Conservation (phyloP, 2,113 vertebrate species). For the Lagopus muta region DNA sequence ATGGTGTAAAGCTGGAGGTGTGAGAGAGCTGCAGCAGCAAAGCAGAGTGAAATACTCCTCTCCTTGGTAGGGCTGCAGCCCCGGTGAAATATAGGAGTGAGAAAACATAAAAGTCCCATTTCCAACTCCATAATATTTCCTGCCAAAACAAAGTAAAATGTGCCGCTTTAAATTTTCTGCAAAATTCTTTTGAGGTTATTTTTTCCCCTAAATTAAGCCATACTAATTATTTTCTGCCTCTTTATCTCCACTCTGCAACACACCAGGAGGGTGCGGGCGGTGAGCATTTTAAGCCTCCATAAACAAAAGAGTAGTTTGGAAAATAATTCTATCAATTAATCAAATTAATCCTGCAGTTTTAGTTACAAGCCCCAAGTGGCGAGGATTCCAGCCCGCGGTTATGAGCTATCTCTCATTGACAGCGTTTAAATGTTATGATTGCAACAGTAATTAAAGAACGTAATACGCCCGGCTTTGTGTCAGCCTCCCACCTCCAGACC, state of each 20-base stretch:
- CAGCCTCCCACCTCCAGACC: background rate
- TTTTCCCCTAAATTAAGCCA: conserved; percentile 77
- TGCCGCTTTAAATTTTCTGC: conserved; percentile 65
- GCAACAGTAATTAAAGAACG: conserved; percentile 70
- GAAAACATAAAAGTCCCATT: conserved; percentile 55
- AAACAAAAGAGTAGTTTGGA: conserved; percentile 80
- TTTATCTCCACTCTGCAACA: conserved; percentile 79
- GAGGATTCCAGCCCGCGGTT: conserved; percentile 67
- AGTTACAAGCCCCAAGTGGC: conserved; percentile 81
- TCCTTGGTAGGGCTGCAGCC: background rate
- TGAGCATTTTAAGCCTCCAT: conserved; percentile 75
- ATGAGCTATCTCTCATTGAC: conserved; percentile 73
- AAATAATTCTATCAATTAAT: conserved; percentile 84
- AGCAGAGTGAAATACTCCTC: conserved; percentile 3
- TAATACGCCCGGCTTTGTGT: conserved; percentile 14
- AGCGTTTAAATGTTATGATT: conserved; percentile 61
- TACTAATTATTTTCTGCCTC: conserved; percentile 79
- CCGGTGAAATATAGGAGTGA: conserved; percentile 25
- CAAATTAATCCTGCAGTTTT: conserved; percentile 80
- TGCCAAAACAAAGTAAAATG: conserved; percentile 54
- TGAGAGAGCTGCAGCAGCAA: background rate
- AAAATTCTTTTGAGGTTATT: conserved; percentile 71
- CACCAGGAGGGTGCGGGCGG: conserved; percentile 71
- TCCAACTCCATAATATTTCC: conserved; percentile 57
- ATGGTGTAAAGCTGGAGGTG: background rate